Percentiles rank a stretch among this genome's conserved stretches.
These are phyloP conservation scores for Metopia argyrocephala DNA, from an alignment of 2,888 invertebrate genomes.

Conservation along the genomic window DNA sequence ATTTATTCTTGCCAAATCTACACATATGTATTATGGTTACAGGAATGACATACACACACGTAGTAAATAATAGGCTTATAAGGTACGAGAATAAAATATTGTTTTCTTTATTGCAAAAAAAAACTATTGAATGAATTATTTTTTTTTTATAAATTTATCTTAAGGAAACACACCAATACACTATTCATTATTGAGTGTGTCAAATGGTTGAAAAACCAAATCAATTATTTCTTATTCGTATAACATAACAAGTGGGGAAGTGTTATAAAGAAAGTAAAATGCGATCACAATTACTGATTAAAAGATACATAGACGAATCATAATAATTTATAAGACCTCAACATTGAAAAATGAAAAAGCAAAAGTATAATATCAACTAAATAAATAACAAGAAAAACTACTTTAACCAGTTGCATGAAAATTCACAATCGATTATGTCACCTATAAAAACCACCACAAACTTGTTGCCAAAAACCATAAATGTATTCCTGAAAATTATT, in stretches of 20 bases:
- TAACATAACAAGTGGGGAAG: slow-evolving; percentile 25
- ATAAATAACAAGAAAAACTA: slow-evolving; percentile 13
- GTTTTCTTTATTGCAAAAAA: too few relatives aligned
- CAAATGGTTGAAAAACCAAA: slow-evolving; percentile 18
- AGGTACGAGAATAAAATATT: too few relatives aligned
- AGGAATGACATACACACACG: too few relatives aligned
- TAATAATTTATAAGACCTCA: slow-evolving; percentile 55
- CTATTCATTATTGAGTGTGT: not conserved
- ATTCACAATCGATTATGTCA: slow-evolving; percentile 54
- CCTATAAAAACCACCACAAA: slow-evolving; percentile 67
- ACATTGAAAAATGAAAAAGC: slow-evolving; percentile 59
- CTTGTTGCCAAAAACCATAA: slow-evolving; percentile 64
- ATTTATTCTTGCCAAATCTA: too few relatives aligned
- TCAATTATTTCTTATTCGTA: not conserved
- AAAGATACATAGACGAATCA: slow-evolving; percentile 2
- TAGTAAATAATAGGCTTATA: too few relatives aligned
- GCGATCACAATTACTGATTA: not conserved
- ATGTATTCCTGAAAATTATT: slow-evolving; percentile 20
- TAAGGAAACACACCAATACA: too few relatives aligned
- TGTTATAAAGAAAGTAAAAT: slow-evolving; percentile 28
- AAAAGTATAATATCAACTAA: slow-evolving; percentile 1
- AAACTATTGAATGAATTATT: too few relatives aligned
- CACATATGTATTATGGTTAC: too few relatives aligned
- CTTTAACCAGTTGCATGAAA: slow-evolving; percentile 28
- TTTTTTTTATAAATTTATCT: too few relatives aligned